Conservation (phyloP, 2,113 vertebrate genomes). For the Urocolius indicus region DNA sequence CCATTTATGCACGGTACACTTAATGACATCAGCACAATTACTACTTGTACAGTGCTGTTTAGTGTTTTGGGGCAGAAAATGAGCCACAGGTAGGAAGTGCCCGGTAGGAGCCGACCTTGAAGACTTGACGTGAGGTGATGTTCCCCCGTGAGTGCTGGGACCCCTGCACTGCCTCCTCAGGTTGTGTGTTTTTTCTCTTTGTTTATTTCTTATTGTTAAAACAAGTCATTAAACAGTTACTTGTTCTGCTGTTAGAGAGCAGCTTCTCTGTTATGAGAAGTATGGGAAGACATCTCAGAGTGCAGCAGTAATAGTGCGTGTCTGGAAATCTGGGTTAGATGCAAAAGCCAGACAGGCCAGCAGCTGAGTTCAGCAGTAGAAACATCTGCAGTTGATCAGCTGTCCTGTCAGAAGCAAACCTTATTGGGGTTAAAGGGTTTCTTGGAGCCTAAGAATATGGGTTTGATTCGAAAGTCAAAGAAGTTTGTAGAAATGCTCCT, state of each 20-base stretch:
- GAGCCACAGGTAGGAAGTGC: background rate
- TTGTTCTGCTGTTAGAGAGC: background rate
- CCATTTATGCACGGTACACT: background rate
- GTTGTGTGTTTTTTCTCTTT: background rate
- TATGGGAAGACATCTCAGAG: background rate
- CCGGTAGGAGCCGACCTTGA: background rate
- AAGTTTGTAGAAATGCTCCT: background rate
- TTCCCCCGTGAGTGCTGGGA: background rate
- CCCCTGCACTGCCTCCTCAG: background rate
- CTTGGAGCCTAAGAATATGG: conserved; percentile 41
- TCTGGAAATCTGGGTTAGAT: background rate
- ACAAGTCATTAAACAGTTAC: background rate
- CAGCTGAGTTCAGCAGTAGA: conserved; percentile 45
- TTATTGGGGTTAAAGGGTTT: conserved; percentile 32
- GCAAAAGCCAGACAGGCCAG: background rate
- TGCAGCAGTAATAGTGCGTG: background rate
- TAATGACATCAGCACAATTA: background rate
- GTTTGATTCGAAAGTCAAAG: conserved; percentile 70
- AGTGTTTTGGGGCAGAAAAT: background rate
- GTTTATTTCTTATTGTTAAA: background rate
- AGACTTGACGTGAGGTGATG: background rate
- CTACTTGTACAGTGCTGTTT: background rate
- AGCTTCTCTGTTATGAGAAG: background rate
- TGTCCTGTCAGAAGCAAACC: conserved; percentile 39
- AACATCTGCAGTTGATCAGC: conserved; percentile 59